Evolutionary conservation across 1,140 invertebrate species (phyloP).

Genomic region (Bombus superbus): DNA sequence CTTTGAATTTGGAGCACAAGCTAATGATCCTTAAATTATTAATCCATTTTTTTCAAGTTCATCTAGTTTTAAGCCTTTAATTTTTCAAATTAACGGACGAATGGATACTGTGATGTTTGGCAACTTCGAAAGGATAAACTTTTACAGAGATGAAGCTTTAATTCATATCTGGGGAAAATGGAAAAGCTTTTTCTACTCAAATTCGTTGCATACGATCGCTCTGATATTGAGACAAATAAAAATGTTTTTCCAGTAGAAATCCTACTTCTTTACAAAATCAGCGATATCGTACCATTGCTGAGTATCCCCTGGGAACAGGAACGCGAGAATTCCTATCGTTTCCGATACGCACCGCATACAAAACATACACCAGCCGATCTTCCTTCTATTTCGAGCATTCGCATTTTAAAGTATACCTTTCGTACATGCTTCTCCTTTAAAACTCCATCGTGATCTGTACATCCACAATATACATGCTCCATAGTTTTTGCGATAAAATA

Average conservation of each 20-base stretch:
- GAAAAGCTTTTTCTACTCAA: neutral
- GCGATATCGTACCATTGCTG: slow-evolving; percentile 48
- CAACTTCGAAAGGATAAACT: neutral
- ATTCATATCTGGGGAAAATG: neutral
- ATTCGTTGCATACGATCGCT: no score
- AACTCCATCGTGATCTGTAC: neutral
- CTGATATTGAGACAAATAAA: no score
- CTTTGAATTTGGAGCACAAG: no score
- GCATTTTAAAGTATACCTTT: slow-evolving; percentile 20
- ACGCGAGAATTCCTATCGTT: slow-evolving; percentile 63
- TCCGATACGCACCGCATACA: slow-evolving; percentile 10
- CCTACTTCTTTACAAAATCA: neutral
- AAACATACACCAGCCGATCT: neutral
- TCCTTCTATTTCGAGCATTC: neutral
- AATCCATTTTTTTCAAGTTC: no score
- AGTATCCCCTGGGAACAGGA: slow-evolving; percentile 66
- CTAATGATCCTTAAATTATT: no score
- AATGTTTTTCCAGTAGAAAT: neutral
- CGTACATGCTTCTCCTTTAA: neutral
- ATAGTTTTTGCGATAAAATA: slow-evolving; percentile 3
- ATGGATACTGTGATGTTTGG: neutral
- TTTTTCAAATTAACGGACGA: no score
- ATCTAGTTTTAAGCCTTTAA: no score
- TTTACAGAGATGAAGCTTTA: neutral
- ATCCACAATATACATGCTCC: slow-evolving; percentile 45